Percentiles rank a stretch among this genome's conserved stretches.
Conservation (phyloP, 64 coral and sea anemone genomes). For the Montipora capricornis region DNA sequence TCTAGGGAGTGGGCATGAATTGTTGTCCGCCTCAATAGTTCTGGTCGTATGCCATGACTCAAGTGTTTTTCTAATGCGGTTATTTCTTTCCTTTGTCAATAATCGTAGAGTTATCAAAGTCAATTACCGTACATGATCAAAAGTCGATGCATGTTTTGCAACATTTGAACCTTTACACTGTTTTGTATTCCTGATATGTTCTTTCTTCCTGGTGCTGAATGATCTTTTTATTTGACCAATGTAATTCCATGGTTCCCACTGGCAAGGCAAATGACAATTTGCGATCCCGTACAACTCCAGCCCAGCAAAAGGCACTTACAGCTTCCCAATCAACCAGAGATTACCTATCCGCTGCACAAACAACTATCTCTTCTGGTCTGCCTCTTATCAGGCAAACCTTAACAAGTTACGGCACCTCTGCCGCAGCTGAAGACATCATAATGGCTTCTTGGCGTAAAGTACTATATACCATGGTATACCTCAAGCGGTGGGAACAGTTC, state of each 20-base stretch:
- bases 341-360: conserved; percentile 18
- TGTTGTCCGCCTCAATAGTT: no score
- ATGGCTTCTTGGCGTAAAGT: conserved; percentile 41
- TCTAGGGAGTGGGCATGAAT: no score
- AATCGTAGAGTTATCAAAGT: no score
- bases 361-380: conserved; percentile 34
- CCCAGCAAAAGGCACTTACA: not conserved
- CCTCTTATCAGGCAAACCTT: conserved; percentile 33
- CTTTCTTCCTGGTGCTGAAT: no score
- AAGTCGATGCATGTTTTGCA: no score
- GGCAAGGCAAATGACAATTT: not conserved
- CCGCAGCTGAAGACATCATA: conserved; percentile 7
- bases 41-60: no score
- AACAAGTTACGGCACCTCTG: not conserved
- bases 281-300: not conserved
- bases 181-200: no score
- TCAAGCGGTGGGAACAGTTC: conserved; percentile 2
- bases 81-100: no score
- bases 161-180: no score
- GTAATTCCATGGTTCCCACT: conserved; percentile 1
- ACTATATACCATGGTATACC: conserved; percentile 1
- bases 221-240: no score
- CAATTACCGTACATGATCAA: no score
- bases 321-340: not conserved
- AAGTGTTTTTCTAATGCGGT: no score